Evolutionary conservation across 2,888 invertebrate genomes (phyloP).

Genomic region (Cataglyphis cursor): DNA sequence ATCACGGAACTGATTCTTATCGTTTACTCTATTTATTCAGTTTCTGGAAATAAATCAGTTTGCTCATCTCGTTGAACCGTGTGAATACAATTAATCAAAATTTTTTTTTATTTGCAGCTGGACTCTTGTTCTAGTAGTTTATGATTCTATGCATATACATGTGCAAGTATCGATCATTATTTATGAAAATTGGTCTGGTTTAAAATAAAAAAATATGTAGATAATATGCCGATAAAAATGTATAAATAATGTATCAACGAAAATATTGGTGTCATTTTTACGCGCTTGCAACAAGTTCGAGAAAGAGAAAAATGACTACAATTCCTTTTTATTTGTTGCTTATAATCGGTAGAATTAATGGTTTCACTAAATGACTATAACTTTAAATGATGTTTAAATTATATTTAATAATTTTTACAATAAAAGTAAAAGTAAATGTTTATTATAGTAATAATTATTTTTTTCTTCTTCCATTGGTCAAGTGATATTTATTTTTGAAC

Average conservation of each 20-base stretch:
- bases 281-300: neutral
- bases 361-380: neutral
- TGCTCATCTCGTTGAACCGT: neutral
- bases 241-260: neutral
- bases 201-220: neutral
- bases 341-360: neutral
- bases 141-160: neutral
- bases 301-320: neutral
- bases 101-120: neutral
- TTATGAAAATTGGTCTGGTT: neutral
- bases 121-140: neutral
- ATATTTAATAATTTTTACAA: neutral
- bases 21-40: neutral
- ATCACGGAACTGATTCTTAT: too few species aligned
- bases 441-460: neutral
- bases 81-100: neutral
- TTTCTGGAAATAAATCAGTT: neutral
- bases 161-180: neutral
- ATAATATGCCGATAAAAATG: neutral
- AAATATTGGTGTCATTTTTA: neutral
- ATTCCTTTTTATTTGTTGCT: neutral
- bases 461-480: too few species aligned
- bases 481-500: neutral
- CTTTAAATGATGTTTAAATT: neutral
- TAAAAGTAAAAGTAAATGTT: neutral